Base-by-base conservation (phyloP, 2,797 vertebrate genomes). In the Macrochelys suwanniensis region DNA sequence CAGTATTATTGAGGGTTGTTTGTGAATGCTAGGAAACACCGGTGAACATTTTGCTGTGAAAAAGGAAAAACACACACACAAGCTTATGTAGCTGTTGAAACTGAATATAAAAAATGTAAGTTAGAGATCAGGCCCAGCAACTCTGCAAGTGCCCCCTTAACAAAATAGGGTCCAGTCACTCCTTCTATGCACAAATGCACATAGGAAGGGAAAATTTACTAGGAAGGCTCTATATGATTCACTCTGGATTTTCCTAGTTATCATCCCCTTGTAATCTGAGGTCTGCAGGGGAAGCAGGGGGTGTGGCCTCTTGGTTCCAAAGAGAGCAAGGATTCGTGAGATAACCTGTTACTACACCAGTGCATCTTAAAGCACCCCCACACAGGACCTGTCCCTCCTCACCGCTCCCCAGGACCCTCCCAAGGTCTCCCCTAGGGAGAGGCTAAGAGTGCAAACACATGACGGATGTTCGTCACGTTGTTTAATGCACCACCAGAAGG, bases 51-150 rank as follows among this genome's bases (percentile, higher is more conserved):
- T 45, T 85, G 5, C 68, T 19, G 19, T 71, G n/a, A 71, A 16
- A 71, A 23, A 37, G 37, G 23, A 6, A 61, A 71, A 37, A 42
- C 21, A 42, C 37, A 71, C 21, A 42, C 21, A 25, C 21, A 37
- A 42, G 68, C 11, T 21, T 92, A 84, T 85, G 51, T 68, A 37
- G 47, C 68, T 1, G 3, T 17, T 76, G 74, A 91, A 94, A 91
- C 92, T 56, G 94, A 90, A 47, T 84, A 65, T 78, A 90, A 85
- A 15, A 31, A 90, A 91, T 49, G 47, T n/a, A 71, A 87, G 76
- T 79, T 87, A 95, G 92, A 94, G 68, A 5, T 89, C 82, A 88
- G 50, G 76, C 79, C 68, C 89, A 91, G 68, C 68, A 89, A 93
- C 61, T 88, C 92, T 88, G 83, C 84, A 51, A 86, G 26, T 76